These are phyloP conservation scores for Eustalomyia histrio DNA, from an alignment of 2,888 invertebrate species.

Conservation along the genomic window DNA sequence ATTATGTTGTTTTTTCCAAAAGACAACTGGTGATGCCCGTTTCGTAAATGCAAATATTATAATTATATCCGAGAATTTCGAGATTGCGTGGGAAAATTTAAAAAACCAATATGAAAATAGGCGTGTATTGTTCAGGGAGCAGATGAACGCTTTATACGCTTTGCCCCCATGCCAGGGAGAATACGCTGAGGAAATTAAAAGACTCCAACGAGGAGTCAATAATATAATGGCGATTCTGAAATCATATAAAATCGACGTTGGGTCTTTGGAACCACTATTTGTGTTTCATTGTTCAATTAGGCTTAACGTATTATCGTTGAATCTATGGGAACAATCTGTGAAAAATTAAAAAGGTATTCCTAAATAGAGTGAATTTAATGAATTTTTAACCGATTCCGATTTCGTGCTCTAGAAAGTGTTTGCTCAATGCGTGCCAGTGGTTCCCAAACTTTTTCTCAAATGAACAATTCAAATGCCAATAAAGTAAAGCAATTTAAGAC, in stretches of 20 bases:
- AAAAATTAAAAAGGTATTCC: constrained; percentile 11
- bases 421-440: background rate
- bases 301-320: constrained; percentile 26
- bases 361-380: constrained; percentile 1
- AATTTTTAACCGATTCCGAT: background rate
- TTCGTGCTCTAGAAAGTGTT: background rate
- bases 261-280: background rate
- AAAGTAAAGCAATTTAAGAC: constrained; percentile 10
- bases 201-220: constrained; percentile 31
- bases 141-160: constrained; percentile 28
- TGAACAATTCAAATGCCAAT: background rate
- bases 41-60: too few relatives aligned
- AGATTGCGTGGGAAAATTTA: background rate
- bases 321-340: constrained; percentile 46
- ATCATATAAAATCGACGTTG: constrained; percentile 8
- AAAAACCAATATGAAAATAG: constrained; percentile 18
- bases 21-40: constrained; percentile 3
- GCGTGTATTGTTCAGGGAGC: constrained; percentile 22
- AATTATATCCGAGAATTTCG: background rate
- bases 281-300: constrained; percentile 41
- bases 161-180: constrained; percentile 14
- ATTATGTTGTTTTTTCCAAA: background rate
- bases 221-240: constrained; percentile 32
- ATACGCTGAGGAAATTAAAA: constrained; percentile 31
- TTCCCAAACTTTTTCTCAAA: background rate